Evolutionary conservation across 2,113 vertebrate genomes (phyloP).

Genomic region (Tetrax tetrax): DNA sequence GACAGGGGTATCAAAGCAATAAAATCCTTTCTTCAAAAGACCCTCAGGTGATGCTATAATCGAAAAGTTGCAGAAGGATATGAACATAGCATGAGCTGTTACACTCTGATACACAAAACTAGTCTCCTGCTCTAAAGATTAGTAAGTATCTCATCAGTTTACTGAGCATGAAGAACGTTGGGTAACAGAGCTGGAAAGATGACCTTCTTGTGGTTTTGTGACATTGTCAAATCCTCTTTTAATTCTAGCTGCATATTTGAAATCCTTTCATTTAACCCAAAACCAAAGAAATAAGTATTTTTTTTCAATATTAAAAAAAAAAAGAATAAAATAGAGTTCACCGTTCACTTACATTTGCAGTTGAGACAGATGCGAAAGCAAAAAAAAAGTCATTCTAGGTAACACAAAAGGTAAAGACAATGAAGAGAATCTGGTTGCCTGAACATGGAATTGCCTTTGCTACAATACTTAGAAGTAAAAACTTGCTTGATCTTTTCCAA

Average conservation of each 20-base stretch:
- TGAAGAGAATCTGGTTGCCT: neutral
- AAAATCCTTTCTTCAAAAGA: neutral
- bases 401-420: neutral
- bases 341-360: neutral
- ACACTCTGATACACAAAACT: neutral
- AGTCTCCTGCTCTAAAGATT: neutral
- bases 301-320: neutral
- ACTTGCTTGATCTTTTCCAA: neutral
- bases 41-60: neutral
- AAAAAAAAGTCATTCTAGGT: neutral
- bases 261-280: neutral
- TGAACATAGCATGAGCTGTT: neutral
- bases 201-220: neutral
- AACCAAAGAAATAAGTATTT: neutral
- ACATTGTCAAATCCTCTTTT: neutral
- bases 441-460: neutral
- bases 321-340: too few species aligned
- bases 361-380: neutral
- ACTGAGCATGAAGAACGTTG: neutral
- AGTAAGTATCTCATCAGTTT: neutral
- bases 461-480: neutral
- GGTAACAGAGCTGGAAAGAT: neutral
- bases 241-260: neutral
- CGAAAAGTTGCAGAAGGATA: neutral
- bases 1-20: neutral